These are phyloP conservation scores for Leptopilina syphax DNA, from an alignment of 2,888 invertebrate genomes.

Conservation along the genomic window DNA sequence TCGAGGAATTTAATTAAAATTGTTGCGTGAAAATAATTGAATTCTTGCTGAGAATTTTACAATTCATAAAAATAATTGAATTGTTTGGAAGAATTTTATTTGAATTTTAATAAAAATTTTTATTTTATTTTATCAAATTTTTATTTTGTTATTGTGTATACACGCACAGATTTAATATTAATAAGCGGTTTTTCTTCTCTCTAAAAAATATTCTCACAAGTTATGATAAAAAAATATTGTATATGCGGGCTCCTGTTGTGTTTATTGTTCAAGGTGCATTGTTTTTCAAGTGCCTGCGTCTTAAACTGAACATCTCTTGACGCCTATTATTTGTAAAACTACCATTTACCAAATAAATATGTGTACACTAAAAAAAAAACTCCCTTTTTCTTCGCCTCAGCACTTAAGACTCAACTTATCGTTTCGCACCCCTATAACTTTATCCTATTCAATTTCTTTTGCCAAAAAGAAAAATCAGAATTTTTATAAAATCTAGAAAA, in stretches of 20 bases:
- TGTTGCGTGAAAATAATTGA: too few species aligned
- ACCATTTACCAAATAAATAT: not conserved
- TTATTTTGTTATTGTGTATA: too few species aligned
- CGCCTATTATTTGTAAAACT: slow-evolving; percentile 26
- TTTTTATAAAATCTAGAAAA: too few species aligned
- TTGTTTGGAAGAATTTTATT: too few species aligned
- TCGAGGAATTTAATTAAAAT: too few species aligned
- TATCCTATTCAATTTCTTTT: slow-evolving; percentile 22
- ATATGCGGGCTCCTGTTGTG: slow-evolving; percentile 18
- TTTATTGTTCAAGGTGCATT: slow-evolving; percentile 18
- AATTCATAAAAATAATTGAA: too few species aligned
- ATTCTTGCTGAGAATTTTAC: too few species aligned
- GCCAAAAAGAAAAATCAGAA: not conserved
- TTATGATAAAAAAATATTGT: not conserved
- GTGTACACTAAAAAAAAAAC: not conserved
- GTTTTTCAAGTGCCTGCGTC: slow-evolving; percentile 31
- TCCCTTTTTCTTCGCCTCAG: not conserved
- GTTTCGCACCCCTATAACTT: slow-evolving; percentile 35
- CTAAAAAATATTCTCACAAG: slow-evolving; percentile 11
- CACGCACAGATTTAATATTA: too few species aligned
- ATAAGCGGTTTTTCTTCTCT: not conserved
- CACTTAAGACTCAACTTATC: not conserved
- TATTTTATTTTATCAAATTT: too few species aligned
- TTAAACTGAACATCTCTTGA: slow-evolving; percentile 35
- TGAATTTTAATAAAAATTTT: too few species aligned